Percentiles rank a stretch among this genome's conserved stretches.
Conservation (phyloP, 2,113 vertebrate genomes). For the Tachycineta bicolor region DNA sequence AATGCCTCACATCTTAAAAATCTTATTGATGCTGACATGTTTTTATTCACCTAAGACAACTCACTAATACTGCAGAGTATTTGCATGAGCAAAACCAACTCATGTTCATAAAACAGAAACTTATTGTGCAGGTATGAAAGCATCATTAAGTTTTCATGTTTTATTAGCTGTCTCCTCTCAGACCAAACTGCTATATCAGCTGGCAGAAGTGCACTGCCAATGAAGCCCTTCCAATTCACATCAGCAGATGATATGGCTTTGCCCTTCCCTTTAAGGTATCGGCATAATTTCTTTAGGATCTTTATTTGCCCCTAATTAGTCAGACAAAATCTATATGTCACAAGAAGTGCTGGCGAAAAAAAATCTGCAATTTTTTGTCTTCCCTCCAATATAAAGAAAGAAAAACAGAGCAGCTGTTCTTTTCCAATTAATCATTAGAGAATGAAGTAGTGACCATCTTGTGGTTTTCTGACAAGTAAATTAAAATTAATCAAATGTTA, state of each 20-base stretch:
- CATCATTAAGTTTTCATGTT: constrained; percentile 17
- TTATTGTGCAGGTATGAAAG: neutral
- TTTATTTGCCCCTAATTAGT: neutral
- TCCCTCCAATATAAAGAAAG: neutral
- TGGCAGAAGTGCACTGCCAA: neutral
- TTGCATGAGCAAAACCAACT: neutral
- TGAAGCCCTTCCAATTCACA: neutral
- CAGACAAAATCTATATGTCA: neutral
- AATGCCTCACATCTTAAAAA: neutral
- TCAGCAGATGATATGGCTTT: neutral
- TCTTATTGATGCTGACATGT: neutral
- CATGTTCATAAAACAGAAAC: neutral
- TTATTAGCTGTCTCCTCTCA: neutral
- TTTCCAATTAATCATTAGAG: neutral
- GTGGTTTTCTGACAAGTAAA: neutral
- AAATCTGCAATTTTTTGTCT: neutral
- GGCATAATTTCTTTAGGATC: neutral
- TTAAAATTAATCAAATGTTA: neutral
- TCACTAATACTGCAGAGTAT: neutral
- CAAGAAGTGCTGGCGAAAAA: neutral
- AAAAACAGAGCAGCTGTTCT: neutral
- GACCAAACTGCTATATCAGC: neutral
- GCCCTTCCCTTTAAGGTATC: neutral
- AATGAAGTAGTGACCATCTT: neutral
- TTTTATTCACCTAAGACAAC: neutral